Conservation (phyloP, 2,797 vertebrate genomes). For the Lophotriccus pileatus region DNA sequence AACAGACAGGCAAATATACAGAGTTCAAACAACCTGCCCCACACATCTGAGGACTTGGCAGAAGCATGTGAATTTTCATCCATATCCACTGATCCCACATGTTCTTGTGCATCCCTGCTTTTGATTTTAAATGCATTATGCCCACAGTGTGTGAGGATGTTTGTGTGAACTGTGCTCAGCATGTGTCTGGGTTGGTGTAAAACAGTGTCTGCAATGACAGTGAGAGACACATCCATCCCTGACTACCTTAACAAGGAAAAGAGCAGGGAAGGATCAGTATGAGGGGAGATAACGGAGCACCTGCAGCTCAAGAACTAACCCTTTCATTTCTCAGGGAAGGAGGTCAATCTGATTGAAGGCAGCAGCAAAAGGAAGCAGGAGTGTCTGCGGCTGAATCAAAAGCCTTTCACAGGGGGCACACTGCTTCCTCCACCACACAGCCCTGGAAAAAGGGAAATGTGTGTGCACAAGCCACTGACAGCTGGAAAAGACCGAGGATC, state of each 20-base stretch:
- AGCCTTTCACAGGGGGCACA: accelerated
- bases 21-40: neutral
- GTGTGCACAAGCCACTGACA: neutral
- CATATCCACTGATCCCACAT: accelerated
- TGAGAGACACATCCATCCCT: neutral
- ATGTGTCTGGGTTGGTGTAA: neutral
- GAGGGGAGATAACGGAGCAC: neutral
- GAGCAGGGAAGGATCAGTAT: neutral
- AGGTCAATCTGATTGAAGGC: neutral
- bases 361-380: neutral
- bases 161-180: neutral
- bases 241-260: neutral
- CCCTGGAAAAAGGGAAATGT: neutral
- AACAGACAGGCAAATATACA: neutral
- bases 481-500: neutral
- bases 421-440: neutral
- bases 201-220: neutral
- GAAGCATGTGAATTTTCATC: neutral
- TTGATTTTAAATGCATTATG: neutral
- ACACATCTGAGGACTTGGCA: no score
- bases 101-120: neutral
- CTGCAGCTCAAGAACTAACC: neutral
- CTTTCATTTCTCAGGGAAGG: neutral
- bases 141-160: accelerated
- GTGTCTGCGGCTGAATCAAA: neutral